Conservation (phyloP, 2,113 vertebrate species). For the Cinclus cinclus region DNA sequence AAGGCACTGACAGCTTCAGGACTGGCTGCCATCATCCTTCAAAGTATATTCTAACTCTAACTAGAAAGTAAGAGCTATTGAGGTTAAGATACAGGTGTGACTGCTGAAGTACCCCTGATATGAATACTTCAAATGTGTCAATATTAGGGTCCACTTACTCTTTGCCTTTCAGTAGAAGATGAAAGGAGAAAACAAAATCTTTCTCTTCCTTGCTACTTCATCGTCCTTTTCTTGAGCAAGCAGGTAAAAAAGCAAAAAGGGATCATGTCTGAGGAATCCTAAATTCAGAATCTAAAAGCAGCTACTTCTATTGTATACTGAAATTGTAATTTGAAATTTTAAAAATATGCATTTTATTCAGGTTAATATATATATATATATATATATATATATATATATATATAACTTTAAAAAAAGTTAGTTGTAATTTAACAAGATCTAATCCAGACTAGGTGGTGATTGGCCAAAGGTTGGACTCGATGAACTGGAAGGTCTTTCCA, state of each 20-base stretch:
- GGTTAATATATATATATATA: background rate
- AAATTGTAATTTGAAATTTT: background rate
- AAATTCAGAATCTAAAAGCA: background rate
- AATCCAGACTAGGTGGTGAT: background rate
- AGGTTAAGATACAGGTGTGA: background rate
- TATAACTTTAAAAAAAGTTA: background rate
- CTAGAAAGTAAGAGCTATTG: background rate
- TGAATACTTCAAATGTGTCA: background rate
- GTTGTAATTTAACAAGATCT: background rate
- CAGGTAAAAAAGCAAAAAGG: background rate
- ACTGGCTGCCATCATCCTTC: background rate
- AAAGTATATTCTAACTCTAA: background rate
- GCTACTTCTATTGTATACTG: background rate
- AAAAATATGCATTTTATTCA: background rate
- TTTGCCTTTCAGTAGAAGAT: background rate
- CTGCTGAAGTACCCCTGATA: background rate
- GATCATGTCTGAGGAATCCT: background rate
- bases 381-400: background rate
- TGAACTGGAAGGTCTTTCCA: background rate
- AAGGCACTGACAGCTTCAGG: background rate
- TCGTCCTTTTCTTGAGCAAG: background rate
- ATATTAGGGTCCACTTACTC: background rate
- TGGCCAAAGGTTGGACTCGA: rapidly evolving
- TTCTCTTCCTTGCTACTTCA: background rate
- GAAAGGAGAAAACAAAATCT: background rate